A percentile compares a stretch with the other conserved stretches of the same genome.
Conservation (phyloP, 2,113 vertebrate genomes). For the Proteles cristata region DNA sequence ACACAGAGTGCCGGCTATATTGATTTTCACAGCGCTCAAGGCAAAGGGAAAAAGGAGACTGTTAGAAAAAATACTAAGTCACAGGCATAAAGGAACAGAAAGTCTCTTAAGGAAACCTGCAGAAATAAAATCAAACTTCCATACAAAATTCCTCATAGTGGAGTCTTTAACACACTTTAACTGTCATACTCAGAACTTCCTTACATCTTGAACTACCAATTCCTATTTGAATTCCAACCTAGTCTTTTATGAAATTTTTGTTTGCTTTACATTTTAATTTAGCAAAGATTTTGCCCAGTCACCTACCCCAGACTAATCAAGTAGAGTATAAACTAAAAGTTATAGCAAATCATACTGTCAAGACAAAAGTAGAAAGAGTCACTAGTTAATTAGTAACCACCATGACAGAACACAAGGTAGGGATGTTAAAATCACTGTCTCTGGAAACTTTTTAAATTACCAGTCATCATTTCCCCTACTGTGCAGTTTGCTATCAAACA, state of each 20-base stretch:
- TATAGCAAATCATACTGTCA: not conserved
- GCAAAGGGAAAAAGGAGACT: slow-evolving; percentile 49
- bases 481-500: not conserved
- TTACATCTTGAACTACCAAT: not conserved
- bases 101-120: slow-evolving; percentile 61
- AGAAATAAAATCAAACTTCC: slow-evolving; percentile 53
- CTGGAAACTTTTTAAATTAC: not conserved
- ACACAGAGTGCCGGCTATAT: slow-evolving; percentile 47
- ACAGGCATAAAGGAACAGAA: slow-evolving; percentile 36
- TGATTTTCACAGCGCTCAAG: slow-evolving; percentile 69
- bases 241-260: not conserved
- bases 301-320: not conserved
- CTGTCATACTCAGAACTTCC: not conserved
- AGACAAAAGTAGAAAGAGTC: not conserved
- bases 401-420: not conserved
- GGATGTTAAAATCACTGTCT: not conserved
- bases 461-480: not conserved
- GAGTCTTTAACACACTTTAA: slow-evolving; percentile 33
- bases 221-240: not conserved
- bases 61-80: slow-evolving; percentile 42
- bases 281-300: not conserved
- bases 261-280: not conserved
- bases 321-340: not conserved
- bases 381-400: not conserved
- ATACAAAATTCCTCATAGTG: not conserved